phyloP scores from a whole-genome alignment of 1,140 invertebrate genomes.

The Drosophila ogumai region DNA sequence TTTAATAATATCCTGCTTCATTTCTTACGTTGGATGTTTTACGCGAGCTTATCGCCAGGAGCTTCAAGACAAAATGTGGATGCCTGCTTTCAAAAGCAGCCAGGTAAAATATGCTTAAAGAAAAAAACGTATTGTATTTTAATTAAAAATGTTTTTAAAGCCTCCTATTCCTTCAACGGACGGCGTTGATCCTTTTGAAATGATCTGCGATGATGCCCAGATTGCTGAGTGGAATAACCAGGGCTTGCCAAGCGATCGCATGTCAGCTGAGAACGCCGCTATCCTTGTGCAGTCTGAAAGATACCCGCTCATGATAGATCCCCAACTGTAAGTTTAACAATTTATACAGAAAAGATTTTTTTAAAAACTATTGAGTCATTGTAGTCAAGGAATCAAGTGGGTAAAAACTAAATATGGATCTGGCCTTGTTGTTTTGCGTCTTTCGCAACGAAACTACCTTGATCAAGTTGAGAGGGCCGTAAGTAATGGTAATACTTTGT shows the following conservation, averaged over 20 bases:
- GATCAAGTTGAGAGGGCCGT: slow-evolving; percentile 94
- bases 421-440: slow-evolving; percentile 90
- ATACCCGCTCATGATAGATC: slow-evolving; percentile 98
- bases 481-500: slow-evolving; percentile 89
- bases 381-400: slow-evolving; percentile 96
- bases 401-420: slow-evolving; percentile 93
- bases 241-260: slow-evolving; percentile 95
- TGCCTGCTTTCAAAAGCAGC: slow-evolving; percentile 62
- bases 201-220: slow-evolving; percentile 95
- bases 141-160: slow-evolving; percentile 74
- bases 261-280: slow-evolving; percentile 97
- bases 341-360: not conserved
- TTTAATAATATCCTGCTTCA: slow-evolving; percentile 95
- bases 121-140: not conserved
- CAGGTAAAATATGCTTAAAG: slow-evolving; percentile 37
- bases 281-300: slow-evolving; percentile 95
- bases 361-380: not conserved
- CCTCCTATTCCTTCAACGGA: slow-evolving; percentile 92
- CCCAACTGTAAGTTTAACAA: slow-evolving; percentile 87
- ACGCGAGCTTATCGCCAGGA: slow-evolving; percentile 93
- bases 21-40: slow-evolving; percentile 98
- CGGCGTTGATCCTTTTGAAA: slow-evolving; percentile 91
- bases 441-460: slow-evolving; percentile 93
- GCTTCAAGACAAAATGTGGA: slow-evolving; percentile 88
- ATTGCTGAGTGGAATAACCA: slow-evolving; percentile 98